These are phyloP conservation scores for Epinephelus lanceolatus DNA, from an alignment of 2,113 vertebrate species.

Conservation along the genomic window DNA sequence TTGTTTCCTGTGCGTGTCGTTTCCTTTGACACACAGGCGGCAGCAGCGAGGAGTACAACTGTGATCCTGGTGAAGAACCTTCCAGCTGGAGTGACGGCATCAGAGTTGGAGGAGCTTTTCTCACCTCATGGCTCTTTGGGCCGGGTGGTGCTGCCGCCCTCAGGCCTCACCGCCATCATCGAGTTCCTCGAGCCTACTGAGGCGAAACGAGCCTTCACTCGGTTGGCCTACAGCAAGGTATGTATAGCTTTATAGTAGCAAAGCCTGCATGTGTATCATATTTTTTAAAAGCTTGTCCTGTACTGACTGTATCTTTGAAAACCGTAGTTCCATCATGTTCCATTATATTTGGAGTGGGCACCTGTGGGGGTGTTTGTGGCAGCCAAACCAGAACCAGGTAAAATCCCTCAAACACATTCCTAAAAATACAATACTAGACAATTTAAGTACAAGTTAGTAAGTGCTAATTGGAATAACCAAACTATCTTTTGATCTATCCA, in stretches of 20 bases:
- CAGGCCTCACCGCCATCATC: slow-evolving; percentile 92
- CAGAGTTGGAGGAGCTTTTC: slow-evolving; percentile 89
- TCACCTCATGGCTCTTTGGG: slow-evolving; percentile 89
- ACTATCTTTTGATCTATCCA: neutral
- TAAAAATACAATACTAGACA: neutral
- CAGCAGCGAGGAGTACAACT: slow-evolving; percentile 88
- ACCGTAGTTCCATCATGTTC: slow-evolving; percentile 83
- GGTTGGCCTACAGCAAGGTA: slow-evolving; percentile 96
- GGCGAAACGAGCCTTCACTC: slow-evolving; percentile 92
- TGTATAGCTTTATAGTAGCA: neutral
- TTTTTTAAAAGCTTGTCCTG: neutral
- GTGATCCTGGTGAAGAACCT: slow-evolving; percentile 97
- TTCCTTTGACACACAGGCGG: slow-evolving; percentile 79
- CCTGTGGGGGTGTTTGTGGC: slow-evolving; percentile 90
- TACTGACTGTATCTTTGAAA: slow-evolving; percentile 24
- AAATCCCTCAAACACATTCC: neutral
- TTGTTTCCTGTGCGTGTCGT: neutral
- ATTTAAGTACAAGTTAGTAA: neutral
- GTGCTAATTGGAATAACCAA: neutral
- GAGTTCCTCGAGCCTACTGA: slow-evolving; percentile 94
- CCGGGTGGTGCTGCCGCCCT: slow-evolving; percentile 91
- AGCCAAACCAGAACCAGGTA: slow-evolving; percentile 68
- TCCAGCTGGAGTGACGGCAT: slow-evolving; percentile 81
- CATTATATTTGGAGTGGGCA: slow-evolving; percentile 96
- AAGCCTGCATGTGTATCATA: neutral